Conservation (phyloP, 1,140 invertebrate genomes). For the Pseudomyrmex pallidus region DNA sequence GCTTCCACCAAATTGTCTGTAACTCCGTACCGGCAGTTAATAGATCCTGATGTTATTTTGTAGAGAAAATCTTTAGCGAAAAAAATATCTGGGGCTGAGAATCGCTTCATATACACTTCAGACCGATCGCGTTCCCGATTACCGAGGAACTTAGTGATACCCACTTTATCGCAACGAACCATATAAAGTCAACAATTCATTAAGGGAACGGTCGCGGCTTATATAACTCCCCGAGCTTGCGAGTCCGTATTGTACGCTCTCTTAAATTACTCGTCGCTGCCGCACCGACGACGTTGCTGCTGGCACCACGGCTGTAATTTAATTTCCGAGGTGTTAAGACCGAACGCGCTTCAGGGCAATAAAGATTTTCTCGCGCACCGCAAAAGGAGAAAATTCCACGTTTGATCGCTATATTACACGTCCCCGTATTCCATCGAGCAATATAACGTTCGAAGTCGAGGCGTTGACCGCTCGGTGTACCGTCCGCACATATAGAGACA, state of each 20-base stretch:
- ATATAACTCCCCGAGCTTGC: too few species aligned
- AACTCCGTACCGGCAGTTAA: too few species aligned
- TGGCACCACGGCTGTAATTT: slow-evolving; percentile 13
- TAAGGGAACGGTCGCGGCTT: too few species aligned
- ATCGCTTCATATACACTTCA: too few species aligned
- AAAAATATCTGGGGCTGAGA: too few species aligned
- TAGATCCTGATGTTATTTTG: too few species aligned
- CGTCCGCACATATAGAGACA: background rate
- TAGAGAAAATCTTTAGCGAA: too few species aligned
- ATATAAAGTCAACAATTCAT: too few species aligned
- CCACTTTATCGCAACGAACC: too few species aligned
- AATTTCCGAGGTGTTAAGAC: background rate
- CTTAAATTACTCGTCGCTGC: slow-evolving; percentile 23
- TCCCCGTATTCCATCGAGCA: slow-evolving; percentile 1
- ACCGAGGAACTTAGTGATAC: too few species aligned
- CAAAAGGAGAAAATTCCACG: slow-evolving; percentile 6
- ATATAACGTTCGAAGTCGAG: slow-evolving; percentile 24
- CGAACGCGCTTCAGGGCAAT: slow-evolving; percentile 15
- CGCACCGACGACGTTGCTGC: background rate
- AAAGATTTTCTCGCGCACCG: slow-evolving; percentile 19
- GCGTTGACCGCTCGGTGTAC: background rate
- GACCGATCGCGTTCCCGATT: too few species aligned
- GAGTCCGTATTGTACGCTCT: background rate
- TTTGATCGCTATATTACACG: slow-evolving; percentile 8
- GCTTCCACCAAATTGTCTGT: too few species aligned